Evolutionary conservation across 2,113 vertebrate genomes (phyloP).

Genomic region (Tachuris rubrigastra): DNA sequence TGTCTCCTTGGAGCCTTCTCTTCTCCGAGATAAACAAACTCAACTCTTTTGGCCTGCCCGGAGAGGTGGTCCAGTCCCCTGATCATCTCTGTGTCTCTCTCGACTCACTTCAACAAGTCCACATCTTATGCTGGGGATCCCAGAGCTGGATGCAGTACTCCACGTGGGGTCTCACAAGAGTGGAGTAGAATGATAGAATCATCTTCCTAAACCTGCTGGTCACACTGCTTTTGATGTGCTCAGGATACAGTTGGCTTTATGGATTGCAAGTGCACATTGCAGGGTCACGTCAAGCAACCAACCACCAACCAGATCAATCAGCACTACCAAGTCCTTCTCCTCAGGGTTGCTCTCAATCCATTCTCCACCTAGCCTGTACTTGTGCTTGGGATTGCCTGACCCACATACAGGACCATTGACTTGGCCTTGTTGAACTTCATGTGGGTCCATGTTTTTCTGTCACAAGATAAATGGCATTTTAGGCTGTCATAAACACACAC

Average conservation of each 20-base stretch:
- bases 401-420: neutral
- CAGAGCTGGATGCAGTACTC: accelerated
- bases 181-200: neutral
- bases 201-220: neutral
- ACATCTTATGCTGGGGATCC: neutral
- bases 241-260: neutral
- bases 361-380: neutral
- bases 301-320: neutral
- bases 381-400: neutral
- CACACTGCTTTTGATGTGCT: neutral
- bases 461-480: neutral
- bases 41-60: neutral
- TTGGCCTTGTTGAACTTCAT: neutral
- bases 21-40: neutral
- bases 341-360: neutral
- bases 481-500: neutral
- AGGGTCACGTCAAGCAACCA: neutral
- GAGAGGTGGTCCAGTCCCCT: neutral
- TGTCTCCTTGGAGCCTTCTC: neutral
- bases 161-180: neutral
- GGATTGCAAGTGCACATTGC: neutral
- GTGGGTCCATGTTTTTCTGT: neutral
- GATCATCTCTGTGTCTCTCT: accelerated
- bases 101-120: neutral
- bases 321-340: neutral